These are phyloP conservation scores for Galleria mellonella DNA, from an alignment of 1,140 invertebrate genomes.

Conservation along the genomic window DNA sequence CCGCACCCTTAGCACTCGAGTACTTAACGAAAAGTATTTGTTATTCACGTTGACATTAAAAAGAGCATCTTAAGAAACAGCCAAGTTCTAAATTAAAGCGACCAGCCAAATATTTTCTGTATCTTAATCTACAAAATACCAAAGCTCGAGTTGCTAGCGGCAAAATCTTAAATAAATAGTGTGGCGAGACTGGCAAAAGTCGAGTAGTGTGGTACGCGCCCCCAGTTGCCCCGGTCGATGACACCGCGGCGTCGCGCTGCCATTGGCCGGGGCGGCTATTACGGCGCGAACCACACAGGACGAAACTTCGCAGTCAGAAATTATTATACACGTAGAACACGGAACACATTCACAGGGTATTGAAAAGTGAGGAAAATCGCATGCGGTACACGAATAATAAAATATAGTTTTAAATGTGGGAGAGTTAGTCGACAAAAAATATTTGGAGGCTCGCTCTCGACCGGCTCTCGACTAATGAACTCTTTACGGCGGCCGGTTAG, in stretches of 20 bases:
- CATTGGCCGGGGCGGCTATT: constrained; percentile 7
- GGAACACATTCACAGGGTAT: constrained; percentile 46
- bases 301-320: constrained; percentile 18
- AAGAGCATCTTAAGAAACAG: constrained; percentile 48
- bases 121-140: constrained; percentile 34
- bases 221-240: neutral
- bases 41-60: constrained; percentile 31
- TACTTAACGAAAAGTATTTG: constrained; percentile 15
- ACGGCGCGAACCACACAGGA: constrained; percentile 11
- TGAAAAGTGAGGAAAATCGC: constrained; percentile 32
- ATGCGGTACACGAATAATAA: constrained; percentile 40
- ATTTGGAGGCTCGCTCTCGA: constrained; percentile 48
- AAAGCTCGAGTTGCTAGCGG: constrained; percentile 53
- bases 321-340: constrained; percentile 35
- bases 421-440: constrained; percentile 41
- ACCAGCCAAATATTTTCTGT: constrained; percentile 56
- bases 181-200: constrained; percentile 18
- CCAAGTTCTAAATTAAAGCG: constrained; percentile 56
- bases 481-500: constrained; percentile 14
- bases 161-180: constrained; percentile 38
- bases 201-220: constrained; percentile 13
- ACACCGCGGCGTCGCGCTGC: neutral
- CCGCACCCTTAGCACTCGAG: constrained; percentile 15
- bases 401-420: constrained; percentile 24
- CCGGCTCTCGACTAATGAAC: constrained; percentile 29